These are phyloP conservation scores for Gyrodactylus salaris DNA, from an alignment of 1,140 invertebrate genomes.

Conservation along the genomic window DNA sequence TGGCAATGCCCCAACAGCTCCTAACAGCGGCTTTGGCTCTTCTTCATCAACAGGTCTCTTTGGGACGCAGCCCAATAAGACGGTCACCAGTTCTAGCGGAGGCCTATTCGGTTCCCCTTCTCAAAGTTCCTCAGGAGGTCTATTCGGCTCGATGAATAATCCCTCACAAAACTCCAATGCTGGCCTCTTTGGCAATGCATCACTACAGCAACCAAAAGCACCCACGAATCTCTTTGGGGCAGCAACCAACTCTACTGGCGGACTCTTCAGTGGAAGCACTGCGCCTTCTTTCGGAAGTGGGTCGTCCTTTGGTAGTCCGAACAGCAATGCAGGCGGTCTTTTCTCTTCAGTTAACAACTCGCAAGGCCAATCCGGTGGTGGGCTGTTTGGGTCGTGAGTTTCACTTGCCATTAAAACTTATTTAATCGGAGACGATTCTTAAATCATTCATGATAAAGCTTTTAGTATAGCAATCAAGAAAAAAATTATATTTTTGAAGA, in stretches of 20 bases:
- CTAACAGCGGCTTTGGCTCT: background rate
- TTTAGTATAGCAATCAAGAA: too few species aligned
- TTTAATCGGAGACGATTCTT: too few species aligned
- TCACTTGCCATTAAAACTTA: too few species aligned
- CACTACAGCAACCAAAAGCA: background rate
- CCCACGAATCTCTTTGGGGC: background rate
- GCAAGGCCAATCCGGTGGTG: background rate
- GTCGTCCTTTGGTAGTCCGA: background rate
- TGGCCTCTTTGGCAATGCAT: background rate
- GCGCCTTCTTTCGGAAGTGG: background rate
- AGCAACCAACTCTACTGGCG: background rate
- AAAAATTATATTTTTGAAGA: too few species aligned
- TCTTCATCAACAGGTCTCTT: background rate
- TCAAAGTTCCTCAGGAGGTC: background rate
- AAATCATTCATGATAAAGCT: too few species aligned
- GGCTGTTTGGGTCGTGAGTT: background rate
- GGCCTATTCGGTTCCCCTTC: background rate
- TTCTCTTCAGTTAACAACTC: background rate
- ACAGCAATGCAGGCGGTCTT: background rate
- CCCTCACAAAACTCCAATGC: background rate
- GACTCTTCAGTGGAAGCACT: too few species aligned
- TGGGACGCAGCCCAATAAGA: background rate
- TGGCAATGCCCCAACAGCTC: background rate
- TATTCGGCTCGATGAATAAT: background rate
- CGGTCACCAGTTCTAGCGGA: background rate